Conservation (phyloP, 2,113 vertebrate species). For the Albula goreensis region DNA sequence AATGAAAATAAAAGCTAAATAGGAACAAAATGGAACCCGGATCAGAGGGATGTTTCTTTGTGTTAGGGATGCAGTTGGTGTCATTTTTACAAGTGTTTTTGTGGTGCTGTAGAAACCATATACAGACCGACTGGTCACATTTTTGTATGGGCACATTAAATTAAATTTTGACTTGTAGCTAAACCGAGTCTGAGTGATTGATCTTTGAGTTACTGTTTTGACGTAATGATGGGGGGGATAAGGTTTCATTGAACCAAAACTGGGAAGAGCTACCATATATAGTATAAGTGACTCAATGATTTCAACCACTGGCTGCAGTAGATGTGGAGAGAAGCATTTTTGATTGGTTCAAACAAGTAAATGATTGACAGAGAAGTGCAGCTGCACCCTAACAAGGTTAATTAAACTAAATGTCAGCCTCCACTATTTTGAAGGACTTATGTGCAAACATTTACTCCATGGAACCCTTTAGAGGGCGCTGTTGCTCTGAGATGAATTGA, state of each 20-base stretch:
- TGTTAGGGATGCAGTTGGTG: neutral
- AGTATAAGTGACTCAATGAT: too few species aligned
- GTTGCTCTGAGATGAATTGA: neutral
- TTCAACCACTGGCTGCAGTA: too few species aligned
- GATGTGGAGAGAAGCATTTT: too few species aligned
- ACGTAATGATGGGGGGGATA: too few species aligned
- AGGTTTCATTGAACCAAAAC: too few species aligned
- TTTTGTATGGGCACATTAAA: slow-evolving; percentile 30
- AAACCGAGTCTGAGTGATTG: neutral
- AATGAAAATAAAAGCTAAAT: neutral
- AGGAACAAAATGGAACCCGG: slow-evolving; percentile 9
- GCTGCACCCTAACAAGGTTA: too few species aligned
- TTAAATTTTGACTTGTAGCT: slow-evolving; percentile 22
- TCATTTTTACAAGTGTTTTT: slow-evolving; percentile 15
- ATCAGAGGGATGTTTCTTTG: neutral
- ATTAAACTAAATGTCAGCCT: too few species aligned
- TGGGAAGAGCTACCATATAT: too few species aligned
- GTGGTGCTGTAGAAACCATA: slow-evolving; percentile 16
- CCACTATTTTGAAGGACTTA: too few species aligned
- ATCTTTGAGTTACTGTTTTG: neutral
- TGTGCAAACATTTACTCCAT: neutral
- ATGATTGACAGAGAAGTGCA: too few species aligned
- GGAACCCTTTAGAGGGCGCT: neutral
- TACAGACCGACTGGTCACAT: neutral
- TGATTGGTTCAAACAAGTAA: too few species aligned